Conservation (phyloP, 2,797 vertebrate species). For the Chaetophractus vellerosus region DNA sequence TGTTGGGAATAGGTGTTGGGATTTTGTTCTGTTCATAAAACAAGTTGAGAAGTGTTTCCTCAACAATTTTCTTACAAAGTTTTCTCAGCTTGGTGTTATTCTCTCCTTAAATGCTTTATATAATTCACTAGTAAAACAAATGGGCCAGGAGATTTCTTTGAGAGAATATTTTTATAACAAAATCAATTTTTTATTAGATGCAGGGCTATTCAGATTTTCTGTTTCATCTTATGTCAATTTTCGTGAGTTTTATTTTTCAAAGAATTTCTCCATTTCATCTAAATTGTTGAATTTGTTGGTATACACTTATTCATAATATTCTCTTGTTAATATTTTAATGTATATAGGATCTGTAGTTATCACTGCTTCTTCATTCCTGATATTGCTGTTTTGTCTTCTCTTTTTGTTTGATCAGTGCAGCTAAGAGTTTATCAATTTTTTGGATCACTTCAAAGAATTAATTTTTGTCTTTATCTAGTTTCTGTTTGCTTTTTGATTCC, state of each 20-base stretch:
- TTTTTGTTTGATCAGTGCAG: neutral
- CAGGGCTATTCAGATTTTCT: neutral
- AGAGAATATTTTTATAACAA: neutral
- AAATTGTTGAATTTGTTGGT: neutral
- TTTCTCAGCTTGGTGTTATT: neutral
- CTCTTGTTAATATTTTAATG: neutral
- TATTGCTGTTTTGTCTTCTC: neutral
- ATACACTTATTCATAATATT: too few species aligned
- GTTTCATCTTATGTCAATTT: neutral
- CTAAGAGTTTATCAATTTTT: neutral
- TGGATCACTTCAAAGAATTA: neutral
- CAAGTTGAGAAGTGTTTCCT: neutral
- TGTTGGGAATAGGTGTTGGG: neutral
- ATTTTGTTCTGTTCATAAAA: neutral
- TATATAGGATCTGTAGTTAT: neutral
- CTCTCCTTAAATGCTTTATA: neutral
- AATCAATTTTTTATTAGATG: neutral
- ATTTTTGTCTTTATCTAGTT: neutral
- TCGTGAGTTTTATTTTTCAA: neutral
- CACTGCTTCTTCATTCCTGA: neutral
- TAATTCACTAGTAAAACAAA: neutral
- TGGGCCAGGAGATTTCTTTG: neutral
- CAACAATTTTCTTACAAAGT: neutral
- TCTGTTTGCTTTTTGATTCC: neutral
- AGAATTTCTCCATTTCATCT: neutral